Conservation (phyloP, 2,113 vertebrate species). For the Mellivora capensis region DNA sequence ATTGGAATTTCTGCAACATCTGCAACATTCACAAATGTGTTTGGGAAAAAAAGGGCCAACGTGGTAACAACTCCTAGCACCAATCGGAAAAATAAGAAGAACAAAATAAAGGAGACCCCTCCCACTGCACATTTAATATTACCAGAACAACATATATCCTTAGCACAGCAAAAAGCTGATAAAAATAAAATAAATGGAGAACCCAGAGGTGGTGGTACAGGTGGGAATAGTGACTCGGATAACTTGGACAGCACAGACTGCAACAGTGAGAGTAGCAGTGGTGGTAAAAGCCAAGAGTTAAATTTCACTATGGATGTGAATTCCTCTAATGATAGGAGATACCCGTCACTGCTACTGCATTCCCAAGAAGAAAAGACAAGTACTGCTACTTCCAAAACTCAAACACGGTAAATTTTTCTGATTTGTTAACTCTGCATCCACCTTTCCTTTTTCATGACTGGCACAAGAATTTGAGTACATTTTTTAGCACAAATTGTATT, state of each 20-base stretch:
- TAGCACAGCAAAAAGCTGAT: slow-evolving; percentile 97
- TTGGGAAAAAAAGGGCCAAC: slow-evolving; percentile 95
- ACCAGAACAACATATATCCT: slow-evolving; percentile 95
- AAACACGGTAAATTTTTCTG: slow-evolving; percentile 82
- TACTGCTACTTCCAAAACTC: slow-evolving; percentile 90
- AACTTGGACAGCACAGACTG: slow-evolving; percentile 97
- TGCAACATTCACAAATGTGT: slow-evolving; percentile 94
- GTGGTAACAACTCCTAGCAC: slow-evolving; percentile 95
- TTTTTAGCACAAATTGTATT: slow-evolving; percentile 22
- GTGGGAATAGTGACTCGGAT: slow-evolving; percentile 97
- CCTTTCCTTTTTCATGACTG: neutral
- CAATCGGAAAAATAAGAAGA: slow-evolving; percentile 99
- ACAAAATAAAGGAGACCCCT: slow-evolving; percentile 95
- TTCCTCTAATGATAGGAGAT: slow-evolving; percentile 86
- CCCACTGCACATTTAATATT: slow-evolving; percentile 94
- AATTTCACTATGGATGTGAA: slow-evolving; percentile 91
- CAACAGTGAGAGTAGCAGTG: slow-evolving; percentile 96
- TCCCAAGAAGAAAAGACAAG: slow-evolving; percentile 89
- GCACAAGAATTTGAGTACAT: slow-evolving; percentile 1
- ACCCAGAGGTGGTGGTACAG: slow-evolving; percentile 85
- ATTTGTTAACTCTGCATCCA: slow-evolving; percentile 20
- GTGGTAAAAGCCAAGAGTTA: slow-evolving; percentile 95
- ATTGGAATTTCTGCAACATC: slow-evolving; percentile 99
- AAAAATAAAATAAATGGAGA: slow-evolving; percentile 98
- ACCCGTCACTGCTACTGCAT: slow-evolving; percentile 84